phyloP scores from a whole-genome alignment of 2,797 vertebrate species.

The Pachyuromys duprasi region DNA sequence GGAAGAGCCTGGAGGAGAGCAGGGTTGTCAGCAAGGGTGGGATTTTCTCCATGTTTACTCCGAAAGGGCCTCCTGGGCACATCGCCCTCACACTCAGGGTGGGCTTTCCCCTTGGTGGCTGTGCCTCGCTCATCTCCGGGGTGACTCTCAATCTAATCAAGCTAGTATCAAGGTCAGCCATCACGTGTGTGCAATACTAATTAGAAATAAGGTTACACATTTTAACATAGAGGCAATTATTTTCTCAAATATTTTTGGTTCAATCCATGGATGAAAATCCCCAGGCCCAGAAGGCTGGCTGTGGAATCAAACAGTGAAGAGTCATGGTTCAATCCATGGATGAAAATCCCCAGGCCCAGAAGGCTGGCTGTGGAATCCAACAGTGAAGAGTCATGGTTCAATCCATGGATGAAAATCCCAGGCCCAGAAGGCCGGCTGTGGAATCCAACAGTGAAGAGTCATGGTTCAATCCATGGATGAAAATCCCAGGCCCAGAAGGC shows the following conservation, averaged over 20 bases:
- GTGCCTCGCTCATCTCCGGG: no score
- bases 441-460: slow-evolving; percentile 35
- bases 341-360: neutral
- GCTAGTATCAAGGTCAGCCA: neutral
- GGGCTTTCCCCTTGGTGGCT: neutral
- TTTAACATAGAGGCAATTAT: neutral
- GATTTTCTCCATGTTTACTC: neutral
- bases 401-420: neutral
- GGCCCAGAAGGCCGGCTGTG: neutral
- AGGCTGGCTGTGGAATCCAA: neutral
- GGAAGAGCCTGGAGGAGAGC: neutral
- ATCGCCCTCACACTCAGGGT: neutral
- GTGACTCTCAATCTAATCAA: neutral
- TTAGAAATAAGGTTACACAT: neutral
- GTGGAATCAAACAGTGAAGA: slow-evolving; percentile 6
- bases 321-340: neutral
- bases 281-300: neutral
- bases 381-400: neutral
- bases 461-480: neutral
- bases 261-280: neutral
- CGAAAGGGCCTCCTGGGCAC: no score
- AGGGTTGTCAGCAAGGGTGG: neutral
- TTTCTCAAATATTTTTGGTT: neutral
- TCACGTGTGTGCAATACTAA: neutral
- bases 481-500: neutral